Base-by-base conservation (phyloP, 2,797 vertebrate species). In the Melanotaenia nigrans region DNA sequence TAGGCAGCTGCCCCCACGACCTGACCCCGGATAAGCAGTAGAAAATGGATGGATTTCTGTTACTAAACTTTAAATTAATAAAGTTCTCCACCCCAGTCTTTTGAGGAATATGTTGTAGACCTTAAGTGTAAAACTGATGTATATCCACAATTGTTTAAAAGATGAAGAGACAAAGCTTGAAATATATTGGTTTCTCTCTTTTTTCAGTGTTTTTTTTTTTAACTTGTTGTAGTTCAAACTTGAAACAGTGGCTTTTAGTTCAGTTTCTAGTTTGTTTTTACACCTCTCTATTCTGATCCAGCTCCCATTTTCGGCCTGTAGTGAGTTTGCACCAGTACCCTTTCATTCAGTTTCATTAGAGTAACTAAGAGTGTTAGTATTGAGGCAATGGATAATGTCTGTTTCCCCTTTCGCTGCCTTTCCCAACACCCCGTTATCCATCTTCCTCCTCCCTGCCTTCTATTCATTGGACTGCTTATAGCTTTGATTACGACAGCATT, bases 341-440 rank as follows among this genome's bases (percentile, higher is more conserved):
- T 55, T 55, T 55, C 14, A 30, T 55, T 55, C 28, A 55, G 53
- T 30, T 55, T 55, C 53, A 55, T 30, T 13, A 51, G 35, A 56
- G 57, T 75, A 69, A 51, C 45, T 68, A 61, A 61, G 77, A 85
- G 64, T 67, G 84, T 85, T 78, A 66, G 57, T 73, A 86, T 85
- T 73, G 65, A 83, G 77, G 83, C 79, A 81, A 85, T 78, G 67
- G 70, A 51, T 76, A 71, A 79, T 64, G 75, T 73, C 80, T 79
- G 78, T 75, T 49, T 82, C 66, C 75, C 69, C 72, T 64, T 69
- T 65, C 24, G 4, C 59, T 78, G n/a, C 65, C 63, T 71, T 71
- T 80, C 79, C 63, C 61, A 42, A 78, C 75, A 70, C 59, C 62
- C 45, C 0, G 42, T 73, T 62, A 78, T 85, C 81, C 51, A 40